Base-by-base conservation (phyloP, 2,113 vertebrate genomes). In the Tachysurus vachellii region DNA sequence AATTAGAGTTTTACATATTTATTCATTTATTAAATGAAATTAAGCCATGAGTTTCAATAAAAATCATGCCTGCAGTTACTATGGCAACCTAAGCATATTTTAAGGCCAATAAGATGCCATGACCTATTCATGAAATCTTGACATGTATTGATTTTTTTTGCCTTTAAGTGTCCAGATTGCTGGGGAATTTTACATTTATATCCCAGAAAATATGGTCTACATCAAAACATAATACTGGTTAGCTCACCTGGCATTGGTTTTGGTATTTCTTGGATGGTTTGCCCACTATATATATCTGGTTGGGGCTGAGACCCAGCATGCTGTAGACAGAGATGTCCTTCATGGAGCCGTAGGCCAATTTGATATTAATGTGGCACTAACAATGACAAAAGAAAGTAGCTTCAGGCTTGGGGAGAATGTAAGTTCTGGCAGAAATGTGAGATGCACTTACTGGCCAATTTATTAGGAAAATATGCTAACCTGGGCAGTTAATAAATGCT, bases 241-340 rank as follows among this genome's bases (percentile, higher is more conserved):
- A 57, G 88, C 91, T 85, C 92, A 99, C 98, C 96, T 99, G 97
- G 93, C 98, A 99, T 88, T 98, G 98, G 44, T 95, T 95, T 90
- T 99, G 98, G 93, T 99, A 98, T 88, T 99, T 99, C 95, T 99
- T 99, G 50, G 98, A 96, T 57, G 98, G 95, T 89, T 97, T 94
- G 86, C 98, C 98, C 88, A 99, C 98, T 50, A 99, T 99, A 93
- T 98, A 98, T 92, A 99, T 99, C 93, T 99, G 98, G 61, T 96
- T 93, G 8, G 98, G 95, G 0, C 96, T 95, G 88, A 99, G 94
- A 59, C 97, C 97, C 88, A 99, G 95, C 93, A 97, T 97, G 75
- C 95, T 98, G 94, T 99, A 99, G 93, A 99, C 98, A 0, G 97
- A 98, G 95, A 99, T 98, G 93, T 99, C 98, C 94, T 99, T 99